Evolutionary conservation across 1,140 invertebrate genomes (phyloP).

Genomic region (Contarinia nasturtii): DNA sequence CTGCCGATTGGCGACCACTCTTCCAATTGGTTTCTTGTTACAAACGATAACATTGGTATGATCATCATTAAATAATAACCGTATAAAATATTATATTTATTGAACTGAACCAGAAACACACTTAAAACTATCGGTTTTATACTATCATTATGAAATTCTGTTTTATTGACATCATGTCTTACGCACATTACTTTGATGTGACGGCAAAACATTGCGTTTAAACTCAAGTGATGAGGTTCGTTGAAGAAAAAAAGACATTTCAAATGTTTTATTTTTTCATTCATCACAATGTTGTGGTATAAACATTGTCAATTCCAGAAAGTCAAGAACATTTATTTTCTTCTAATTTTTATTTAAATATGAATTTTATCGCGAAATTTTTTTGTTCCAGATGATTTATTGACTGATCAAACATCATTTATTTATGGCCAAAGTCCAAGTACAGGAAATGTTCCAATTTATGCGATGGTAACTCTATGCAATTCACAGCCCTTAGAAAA

Average conservation of each 20-base stretch:
- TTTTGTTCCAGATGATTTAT: conserved; percentile 24
- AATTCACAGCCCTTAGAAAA: conserved; percentile 2
- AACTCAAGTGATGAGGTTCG: too few species aligned
- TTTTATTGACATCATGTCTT: too few species aligned
- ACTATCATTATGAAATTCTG: background rate
- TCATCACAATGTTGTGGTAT: too few species aligned
- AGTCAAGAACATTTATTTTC: too few species aligned
- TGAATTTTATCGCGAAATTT: too few species aligned
- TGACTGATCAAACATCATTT: conserved; percentile 32
- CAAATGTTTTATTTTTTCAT: too few species aligned
- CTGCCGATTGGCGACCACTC: conserved; percentile 18
- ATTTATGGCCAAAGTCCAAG: conserved; percentile 36
- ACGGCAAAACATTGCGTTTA: too few species aligned
- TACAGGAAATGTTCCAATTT: conserved; percentile 31
- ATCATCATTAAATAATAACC: background rate
- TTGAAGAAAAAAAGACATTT: too few species aligned
- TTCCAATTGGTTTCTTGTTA: conserved; percentile 29
- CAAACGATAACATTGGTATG: conserved; percentile 28
- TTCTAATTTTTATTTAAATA: too few species aligned
- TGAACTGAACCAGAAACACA: too few species aligned
- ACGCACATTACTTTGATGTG: too few species aligned
- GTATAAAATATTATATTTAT: background rate
- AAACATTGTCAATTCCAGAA: too few species aligned
- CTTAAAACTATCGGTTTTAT: background rate
- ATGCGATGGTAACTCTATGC: conserved; percentile 33